Conservation (phyloP, 2,797 vertebrate genomes). For the Buceros bicornis region DNA sequence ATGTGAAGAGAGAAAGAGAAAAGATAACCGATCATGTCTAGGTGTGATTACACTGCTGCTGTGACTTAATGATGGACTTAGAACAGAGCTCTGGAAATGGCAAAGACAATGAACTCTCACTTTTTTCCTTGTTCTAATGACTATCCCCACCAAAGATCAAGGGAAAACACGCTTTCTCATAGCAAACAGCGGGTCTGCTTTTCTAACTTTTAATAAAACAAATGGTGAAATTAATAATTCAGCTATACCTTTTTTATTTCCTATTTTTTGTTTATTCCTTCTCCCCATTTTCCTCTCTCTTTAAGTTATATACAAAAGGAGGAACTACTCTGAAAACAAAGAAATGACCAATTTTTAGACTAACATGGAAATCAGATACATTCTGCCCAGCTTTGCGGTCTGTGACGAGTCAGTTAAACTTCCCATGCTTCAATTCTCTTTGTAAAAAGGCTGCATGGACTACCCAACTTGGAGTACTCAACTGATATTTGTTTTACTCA, state of each 20-base stretch:
- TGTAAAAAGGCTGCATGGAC: neutral
- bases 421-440: neutral
- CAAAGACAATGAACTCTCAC: neutral
- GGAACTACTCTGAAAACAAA: neutral
- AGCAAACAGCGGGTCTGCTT: neutral
- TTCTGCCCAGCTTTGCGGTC: neutral
- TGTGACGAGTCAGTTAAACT: neutral
- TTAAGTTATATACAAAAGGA: neutral
- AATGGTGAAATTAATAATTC: neutral
- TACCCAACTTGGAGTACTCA: neutral
- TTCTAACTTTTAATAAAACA: neutral
- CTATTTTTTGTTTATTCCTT: neutral
- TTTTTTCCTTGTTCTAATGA: neutral
- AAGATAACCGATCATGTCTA: constrained; percentile 16
- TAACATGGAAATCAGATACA: neutral
- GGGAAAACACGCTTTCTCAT: neutral
- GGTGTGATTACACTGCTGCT: constrained; percentile 8
- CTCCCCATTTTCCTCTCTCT: neutral
- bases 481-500: neutral
- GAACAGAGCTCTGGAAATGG: neutral
- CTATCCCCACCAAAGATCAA: neutral
- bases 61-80: neutral
- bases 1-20: constrained; percentile 14
- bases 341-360: neutral
- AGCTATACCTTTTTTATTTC: neutral